Percentiles rank a stretch among this genome's conserved stretches.
Conservation (phyloP, 2,888 invertebrate species). For the Cantharis nigra region DNA sequence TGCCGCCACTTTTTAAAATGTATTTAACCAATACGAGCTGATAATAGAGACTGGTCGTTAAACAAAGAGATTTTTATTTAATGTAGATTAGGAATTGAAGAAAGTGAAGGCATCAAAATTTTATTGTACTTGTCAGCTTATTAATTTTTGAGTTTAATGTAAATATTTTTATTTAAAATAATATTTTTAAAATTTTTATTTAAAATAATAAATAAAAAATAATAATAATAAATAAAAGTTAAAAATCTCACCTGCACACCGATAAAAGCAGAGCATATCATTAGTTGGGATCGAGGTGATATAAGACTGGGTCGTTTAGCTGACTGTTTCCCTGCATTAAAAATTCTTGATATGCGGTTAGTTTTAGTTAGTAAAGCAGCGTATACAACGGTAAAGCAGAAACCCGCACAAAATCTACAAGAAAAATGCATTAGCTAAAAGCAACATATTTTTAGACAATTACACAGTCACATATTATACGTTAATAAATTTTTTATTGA, state of each 20-base stretch:
- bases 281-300: conserved; percentile 86
- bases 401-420: conserved; percentile 82
- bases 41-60: too few species aligned
- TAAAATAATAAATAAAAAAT: too few species aligned
- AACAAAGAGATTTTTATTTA: too few species aligned
- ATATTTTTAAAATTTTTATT: too few species aligned
- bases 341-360: conserved; percentile 93
- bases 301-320: conserved; percentile 94
- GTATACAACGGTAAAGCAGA: conserved; percentile 97
- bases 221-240: neutral
- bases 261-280: conserved; percentile 85
- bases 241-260: conserved; percentile 76
- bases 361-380: conserved; percentile 97
- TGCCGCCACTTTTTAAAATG: too few species aligned
- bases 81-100: too few species aligned
- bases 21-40: too few species aligned
- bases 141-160: neutral
- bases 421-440: conserved; percentile 5
- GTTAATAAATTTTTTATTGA: neutral
- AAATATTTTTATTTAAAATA: neutral
- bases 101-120: neutral
- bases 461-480: neutral
- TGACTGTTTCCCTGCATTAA: conserved; percentile 94
- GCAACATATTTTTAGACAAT: neutral
- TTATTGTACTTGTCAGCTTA: neutral